phyloP scores from a whole-genome alignment of 1,140 invertebrate species.

The Lordiphosa collinella region DNA sequence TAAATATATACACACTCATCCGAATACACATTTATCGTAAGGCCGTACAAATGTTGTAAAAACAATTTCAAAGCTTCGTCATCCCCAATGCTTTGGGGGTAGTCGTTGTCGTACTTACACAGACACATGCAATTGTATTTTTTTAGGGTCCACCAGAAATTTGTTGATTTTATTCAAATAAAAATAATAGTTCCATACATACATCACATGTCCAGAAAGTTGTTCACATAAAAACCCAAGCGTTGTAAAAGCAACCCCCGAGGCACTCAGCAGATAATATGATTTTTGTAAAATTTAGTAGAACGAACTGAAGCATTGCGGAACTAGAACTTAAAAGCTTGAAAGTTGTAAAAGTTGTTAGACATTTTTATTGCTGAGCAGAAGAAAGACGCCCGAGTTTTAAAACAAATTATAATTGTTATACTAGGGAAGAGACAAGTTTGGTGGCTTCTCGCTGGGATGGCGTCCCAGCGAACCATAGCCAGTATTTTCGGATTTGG shows the following conservation, averaged over 20 bases:
- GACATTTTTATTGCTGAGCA: too few species aligned
- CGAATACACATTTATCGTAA: neutral
- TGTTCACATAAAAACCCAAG: slow-evolving; percentile 19
- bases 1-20: neutral
- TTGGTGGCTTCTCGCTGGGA: too few species aligned
- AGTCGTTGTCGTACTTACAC: slow-evolving; percentile 12
- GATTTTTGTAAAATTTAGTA: neutral
- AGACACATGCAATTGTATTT: neutral
- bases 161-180: slow-evolving; percentile 66
- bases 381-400: too few species aligned
- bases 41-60: slow-evolving; percentile 60
- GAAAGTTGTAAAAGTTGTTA: too few species aligned
- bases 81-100: slow-evolving; percentile 20
- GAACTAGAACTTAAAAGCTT: too few species aligned
- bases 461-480: too few species aligned
- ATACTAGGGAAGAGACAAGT: too few species aligned
- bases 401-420: too few species aligned
- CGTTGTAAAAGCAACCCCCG: slow-evolving; percentile 8
- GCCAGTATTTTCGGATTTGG: too few species aligned
- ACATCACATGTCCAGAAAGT: slow-evolving; percentile 41
- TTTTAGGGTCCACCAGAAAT: slow-evolving; percentile 18
- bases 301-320: too few species aligned
- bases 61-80: slow-evolving; percentile 63
- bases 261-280: neutral
- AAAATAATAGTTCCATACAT: slow-evolving; percentile 32